Evolutionary conservation across 2,888 invertebrate species (phyloP), one percentile per base, ranked within the genome.

Genomic region (Oscheius sp.): DNA sequence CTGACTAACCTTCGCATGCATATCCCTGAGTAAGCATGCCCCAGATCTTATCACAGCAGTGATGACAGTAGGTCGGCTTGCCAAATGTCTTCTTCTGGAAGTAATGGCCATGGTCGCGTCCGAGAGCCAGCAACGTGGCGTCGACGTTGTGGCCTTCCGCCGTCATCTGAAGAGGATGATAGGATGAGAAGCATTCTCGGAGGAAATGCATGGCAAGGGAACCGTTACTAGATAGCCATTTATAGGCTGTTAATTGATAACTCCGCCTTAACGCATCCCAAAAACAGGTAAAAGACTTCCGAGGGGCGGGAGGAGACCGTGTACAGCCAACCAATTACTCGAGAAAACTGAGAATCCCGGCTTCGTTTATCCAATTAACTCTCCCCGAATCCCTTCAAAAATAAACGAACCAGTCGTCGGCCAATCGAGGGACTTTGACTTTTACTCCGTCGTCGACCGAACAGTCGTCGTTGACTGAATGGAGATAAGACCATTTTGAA

Each of bases 1-100:
- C 2, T 9, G 62, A 70, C 68, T 68, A 28, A 97, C 97, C 95
- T 93, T 97, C 97, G 91, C 98, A 98, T 89, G 94, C 94, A 91
- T 93, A 95, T 90, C 97, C 98, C 90, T 96, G 96, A 89, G 95
- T 95, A 89, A 97, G 94, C 90, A 97, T 92, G 89, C 97, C 96
- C 98, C 98, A 98, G 87, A 98, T 92, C 91, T 96, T 92, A 90
- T 98, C 98, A 89, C 95, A 94, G 91, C 98, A 98, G 90, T 96
- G 95, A 90, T 98, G 97, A 91, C 98, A 98, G 91, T 96, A 96
- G 87, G 95, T 95, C 89, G 96, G 97, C 91, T 96, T 96, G 91
- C 97, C 97, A 91, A 97, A 98, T 90, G 95, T 96, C 50, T 77
- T 77, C 41, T 75, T 77, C 36, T 92, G 92, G 92, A 98, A 98